A percentile compares a stretch with the other conserved stretches of the same genome.
Conservation (phyloP, 2,113 vertebrate species). For the Chaenocephalus aceratus region DNA sequence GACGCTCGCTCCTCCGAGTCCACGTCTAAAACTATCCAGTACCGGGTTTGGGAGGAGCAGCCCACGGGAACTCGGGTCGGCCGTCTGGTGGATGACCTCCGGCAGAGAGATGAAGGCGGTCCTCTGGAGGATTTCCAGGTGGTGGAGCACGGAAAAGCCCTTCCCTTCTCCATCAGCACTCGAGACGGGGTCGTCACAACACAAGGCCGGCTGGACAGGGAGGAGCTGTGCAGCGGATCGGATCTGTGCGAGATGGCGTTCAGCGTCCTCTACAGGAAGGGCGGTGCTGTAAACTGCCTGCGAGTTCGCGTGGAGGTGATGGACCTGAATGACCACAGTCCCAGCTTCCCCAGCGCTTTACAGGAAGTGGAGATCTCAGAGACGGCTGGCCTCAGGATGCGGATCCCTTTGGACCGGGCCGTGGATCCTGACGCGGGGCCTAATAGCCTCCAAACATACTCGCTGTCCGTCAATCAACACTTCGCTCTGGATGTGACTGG, state of each 20-base stretch:
- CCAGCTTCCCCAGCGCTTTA: constrained; percentile 84
- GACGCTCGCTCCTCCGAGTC: constrained; percentile 43
- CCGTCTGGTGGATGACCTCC: constrained; percentile 85
- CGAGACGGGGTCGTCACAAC: constrained; percentile 88
- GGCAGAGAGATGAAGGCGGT: constrained; percentile 73
- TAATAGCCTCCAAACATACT: constrained; percentile 88
- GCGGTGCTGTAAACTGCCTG: constrained; percentile 79
- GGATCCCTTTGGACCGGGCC: constrained; percentile 92
- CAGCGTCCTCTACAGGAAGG: constrained; percentile 86
- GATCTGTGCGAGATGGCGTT: constrained; percentile 90
- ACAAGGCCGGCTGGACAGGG: constrained; percentile 87
- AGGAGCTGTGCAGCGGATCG: constrained; percentile 88
- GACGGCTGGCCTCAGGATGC: constrained; percentile 84
- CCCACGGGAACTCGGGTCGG: constrained; percentile 87
- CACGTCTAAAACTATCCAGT: constrained; percentile 77
- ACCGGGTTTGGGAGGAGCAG: constrained; percentile 90
- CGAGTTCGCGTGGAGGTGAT: constrained; percentile 90
- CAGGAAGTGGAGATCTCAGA: constrained; percentile 95
- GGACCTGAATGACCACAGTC: constrained; percentile 93
- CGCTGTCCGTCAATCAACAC: constrained; percentile 88
- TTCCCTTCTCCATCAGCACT: constrained; percentile 84
- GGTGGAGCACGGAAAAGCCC: constrained; percentile 84
- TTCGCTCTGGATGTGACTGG: constrained; percentile 90
- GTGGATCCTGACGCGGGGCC: constrained; percentile 87
- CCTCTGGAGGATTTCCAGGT: constrained; percentile 86